A percentile compares a stretch with the other conserved stretches of the same genome.
Evolutionary conservation across 2,797 vertebrate genomes (phyloP).

Genomic region (Paguma larvata): DNA sequence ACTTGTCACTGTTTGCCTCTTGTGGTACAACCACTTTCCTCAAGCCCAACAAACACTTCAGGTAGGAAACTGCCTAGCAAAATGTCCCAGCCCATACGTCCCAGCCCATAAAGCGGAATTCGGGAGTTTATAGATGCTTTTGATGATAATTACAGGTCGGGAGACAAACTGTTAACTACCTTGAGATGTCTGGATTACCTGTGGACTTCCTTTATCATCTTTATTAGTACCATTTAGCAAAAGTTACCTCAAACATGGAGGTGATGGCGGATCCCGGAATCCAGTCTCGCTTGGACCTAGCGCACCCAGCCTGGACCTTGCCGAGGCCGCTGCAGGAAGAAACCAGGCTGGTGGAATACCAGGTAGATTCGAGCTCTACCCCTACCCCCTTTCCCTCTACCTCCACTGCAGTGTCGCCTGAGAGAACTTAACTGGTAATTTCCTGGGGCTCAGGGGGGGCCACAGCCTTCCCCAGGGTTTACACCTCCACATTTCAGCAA

Average conservation of each 20-base stretch:
- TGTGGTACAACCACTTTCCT: neutral
- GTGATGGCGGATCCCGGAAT: accelerated
- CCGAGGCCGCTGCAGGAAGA: neutral
- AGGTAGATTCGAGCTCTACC: no score
- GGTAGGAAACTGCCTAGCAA: neutral
- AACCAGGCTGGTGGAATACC: neutral
- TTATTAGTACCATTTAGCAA: slow-evolving; percentile 9
- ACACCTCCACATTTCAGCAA: neutral
- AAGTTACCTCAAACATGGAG: neutral
- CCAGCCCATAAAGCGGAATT: neutral
- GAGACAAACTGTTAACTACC: slow-evolving; percentile 40
- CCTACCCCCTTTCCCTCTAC: neutral
- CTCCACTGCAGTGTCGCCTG: no score
- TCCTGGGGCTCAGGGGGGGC: neutral
- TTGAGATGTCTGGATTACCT: neutral
- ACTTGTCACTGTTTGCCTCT: neutral
- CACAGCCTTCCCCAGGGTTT: neutral
- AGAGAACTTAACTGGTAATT: neutral
- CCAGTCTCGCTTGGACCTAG: neutral
- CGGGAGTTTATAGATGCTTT: slow-evolving; percentile 33
- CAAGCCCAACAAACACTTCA: neutral
- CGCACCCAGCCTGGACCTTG: accelerated
- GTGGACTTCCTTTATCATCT: slow-evolving; percentile 37
- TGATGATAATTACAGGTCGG: slow-evolving; percentile 34
- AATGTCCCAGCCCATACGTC: neutral